These are phyloP conservation scores for Leptocoma aspasia DNA, from an alignment of 2,113 vertebrate genomes.

Conservation along the genomic window DNA sequence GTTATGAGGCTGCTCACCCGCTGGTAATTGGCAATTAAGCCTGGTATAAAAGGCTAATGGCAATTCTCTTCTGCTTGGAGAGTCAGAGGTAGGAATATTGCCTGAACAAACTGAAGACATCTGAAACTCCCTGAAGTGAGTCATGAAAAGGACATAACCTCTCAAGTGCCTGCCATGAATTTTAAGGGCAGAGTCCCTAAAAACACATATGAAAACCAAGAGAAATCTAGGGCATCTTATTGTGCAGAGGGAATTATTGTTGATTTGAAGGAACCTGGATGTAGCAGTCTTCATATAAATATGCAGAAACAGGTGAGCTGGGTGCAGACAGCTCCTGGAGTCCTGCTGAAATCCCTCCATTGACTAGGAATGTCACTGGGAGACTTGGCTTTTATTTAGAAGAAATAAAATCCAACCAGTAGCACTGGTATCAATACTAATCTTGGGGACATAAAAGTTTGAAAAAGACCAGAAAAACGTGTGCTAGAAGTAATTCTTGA, in stretches of 20 bases:
- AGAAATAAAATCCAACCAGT: background rate
- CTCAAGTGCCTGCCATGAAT: constrained; percentile 8
- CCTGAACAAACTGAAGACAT: constrained; percentile 24
- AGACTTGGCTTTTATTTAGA: background rate
- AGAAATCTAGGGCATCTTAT: background rate
- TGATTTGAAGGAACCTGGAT: background rate
- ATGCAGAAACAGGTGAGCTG: background rate
- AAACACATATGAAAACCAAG: background rate
- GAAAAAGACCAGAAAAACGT: background rate
- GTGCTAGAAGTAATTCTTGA: background rate
- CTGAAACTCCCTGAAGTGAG: constrained; percentile 41
- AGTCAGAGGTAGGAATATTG: constrained; percentile 45
- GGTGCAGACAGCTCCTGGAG: background rate
- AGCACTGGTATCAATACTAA: background rate
- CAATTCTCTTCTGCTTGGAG: constrained; percentile 49
- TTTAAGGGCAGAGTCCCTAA: constrained; percentile 7
- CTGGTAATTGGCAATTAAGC: constrained; percentile 64
- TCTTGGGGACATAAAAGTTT: background rate
- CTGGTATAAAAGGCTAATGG: constrained; percentile 33
- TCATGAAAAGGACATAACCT: constrained; percentile 7
- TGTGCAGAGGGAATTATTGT: background rate
- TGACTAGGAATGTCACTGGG: background rate
- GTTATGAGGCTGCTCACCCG: constrained; percentile 57
- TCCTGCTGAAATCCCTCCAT: background rate
- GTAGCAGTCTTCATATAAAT: background rate